A percentile compares a stretch with the other conserved stretches of the same genome.
phyloP scores from a whole-genome alignment of 2,113 vertebrate genomes.

The Stigmatopora nigra region DNA sequence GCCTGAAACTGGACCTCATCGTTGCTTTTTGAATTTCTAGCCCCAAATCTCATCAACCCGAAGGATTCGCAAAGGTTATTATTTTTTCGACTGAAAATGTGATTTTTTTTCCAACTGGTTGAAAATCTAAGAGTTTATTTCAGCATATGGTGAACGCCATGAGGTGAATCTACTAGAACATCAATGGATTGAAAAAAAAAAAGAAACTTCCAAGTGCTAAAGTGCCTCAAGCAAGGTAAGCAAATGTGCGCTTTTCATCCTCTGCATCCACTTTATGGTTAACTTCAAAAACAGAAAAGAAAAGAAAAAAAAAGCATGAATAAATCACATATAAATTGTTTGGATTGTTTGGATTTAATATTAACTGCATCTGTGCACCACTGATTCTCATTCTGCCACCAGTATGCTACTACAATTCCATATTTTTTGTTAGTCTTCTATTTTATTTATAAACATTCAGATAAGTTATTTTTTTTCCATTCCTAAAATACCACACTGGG shows the following conservation, averaged over 20 bases:
- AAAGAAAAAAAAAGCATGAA: background rate
- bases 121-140: constrained; percentile 3
- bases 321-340: background rate
- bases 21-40: constrained; percentile 20
- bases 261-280: background rate
- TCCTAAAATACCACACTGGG: background rate
- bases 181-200: constrained; percentile 58
- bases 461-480: background rate
- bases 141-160: constrained; percentile 7
- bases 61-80: constrained; percentile 12
- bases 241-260: constrained; percentile 14
- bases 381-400: background rate
- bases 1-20: constrained; percentile 12
- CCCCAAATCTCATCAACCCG: constrained; percentile 4
- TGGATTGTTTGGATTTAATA: background rate
- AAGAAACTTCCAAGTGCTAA: constrained; percentile 37
- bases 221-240: constrained; percentile 69
- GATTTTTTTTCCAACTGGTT: constrained; percentile 25
- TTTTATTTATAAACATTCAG: background rate
- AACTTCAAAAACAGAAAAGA: background rate
- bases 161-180: constrained; percentile 12
- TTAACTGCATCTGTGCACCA: background rate
- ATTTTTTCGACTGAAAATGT: constrained; percentile 33
- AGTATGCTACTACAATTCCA: background rate
- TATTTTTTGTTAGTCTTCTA: background rate